Conservation (phyloP, 2,113 vertebrate genomes). For the Brevimyrus niger region DNA sequence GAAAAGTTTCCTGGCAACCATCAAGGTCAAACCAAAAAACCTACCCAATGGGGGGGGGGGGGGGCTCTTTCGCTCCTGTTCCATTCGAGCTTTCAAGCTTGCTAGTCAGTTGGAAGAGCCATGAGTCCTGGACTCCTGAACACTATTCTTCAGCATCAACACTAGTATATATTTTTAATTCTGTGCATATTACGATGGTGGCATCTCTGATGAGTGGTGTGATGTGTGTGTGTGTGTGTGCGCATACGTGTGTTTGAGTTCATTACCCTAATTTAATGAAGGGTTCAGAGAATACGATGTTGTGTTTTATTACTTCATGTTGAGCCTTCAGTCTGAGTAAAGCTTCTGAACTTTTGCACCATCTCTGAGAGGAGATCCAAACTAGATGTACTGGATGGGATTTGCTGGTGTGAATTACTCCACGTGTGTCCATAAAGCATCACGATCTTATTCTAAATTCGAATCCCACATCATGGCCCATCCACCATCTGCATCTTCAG, state of each 20-base stretch:
- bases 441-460: background rate
- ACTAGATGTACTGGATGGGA: background rate
- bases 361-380: background rate
- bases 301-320: background rate
- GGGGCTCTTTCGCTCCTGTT: background rate
- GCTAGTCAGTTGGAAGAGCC: background rate
- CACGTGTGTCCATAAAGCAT: background rate
- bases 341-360: background rate
- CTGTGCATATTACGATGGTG: background rate
- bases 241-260: background rate
- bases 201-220: background rate
- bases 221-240: background rate
- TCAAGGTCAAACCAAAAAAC: background rate
- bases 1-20: slow-evolving; percentile 13
- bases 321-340: background rate
- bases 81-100: background rate
- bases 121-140: background rate
- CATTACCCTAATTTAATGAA: background rate
- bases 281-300: background rate
- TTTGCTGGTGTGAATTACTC: background rate
- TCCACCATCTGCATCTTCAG: background rate
- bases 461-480: background rate
- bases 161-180: background rate
- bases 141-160: background rate
- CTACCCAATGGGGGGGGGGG: background rate